A percentile compares a stretch with the other conserved stretches of the same genome.
These are phyloP conservation scores for Asteroscopus sphinx DNA, from an alignment of 2,888 invertebrate genomes.

Conservation along the genomic window DNA sequence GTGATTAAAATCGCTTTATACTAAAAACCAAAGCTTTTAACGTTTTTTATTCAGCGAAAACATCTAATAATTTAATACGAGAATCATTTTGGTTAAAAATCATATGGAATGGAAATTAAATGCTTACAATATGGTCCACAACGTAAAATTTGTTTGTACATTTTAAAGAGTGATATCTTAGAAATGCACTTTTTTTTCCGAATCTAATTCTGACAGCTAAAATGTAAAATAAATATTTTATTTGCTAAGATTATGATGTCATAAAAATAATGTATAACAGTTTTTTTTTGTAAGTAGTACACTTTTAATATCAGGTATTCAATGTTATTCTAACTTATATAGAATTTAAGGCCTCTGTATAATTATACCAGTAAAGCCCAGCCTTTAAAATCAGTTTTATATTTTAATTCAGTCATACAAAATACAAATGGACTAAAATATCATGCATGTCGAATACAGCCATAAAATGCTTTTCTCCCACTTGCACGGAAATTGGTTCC, in stretches of 20 bases:
- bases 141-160: slow-evolving; percentile 37
- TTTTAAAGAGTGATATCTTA: neutral
- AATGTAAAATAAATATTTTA: slow-evolving; percentile 37
- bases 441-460: slow-evolving; percentile 30
- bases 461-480: too few relatives aligned
- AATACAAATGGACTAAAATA: slow-evolving; percentile 14
- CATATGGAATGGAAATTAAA: slow-evolving; percentile 56
- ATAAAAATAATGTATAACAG: too few relatives aligned
- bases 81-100: neutral
- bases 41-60: too few relatives aligned
- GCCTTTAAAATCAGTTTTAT: slow-evolving; percentile 20
- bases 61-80: neutral
- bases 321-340: slow-evolving; percentile 18
- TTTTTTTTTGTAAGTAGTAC: neutral
- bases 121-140: slow-evolving; percentile 38
- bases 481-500: too few relatives aligned
- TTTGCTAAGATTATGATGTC: neutral
- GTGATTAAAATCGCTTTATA: too few relatives aligned
- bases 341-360: slow-evolving; percentile 27
- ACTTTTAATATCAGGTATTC: slow-evolving; percentile 21
- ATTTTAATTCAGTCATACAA: slow-evolving; percentile 32
- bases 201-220: neutral
- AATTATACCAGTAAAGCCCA: slow-evolving; percentile 9
- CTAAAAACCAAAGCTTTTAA: too few relatives aligned
- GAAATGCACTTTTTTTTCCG: neutral